phyloP scores from a whole-genome alignment of 2,797 vertebrate species.

The Argya squamiceps region DNA sequence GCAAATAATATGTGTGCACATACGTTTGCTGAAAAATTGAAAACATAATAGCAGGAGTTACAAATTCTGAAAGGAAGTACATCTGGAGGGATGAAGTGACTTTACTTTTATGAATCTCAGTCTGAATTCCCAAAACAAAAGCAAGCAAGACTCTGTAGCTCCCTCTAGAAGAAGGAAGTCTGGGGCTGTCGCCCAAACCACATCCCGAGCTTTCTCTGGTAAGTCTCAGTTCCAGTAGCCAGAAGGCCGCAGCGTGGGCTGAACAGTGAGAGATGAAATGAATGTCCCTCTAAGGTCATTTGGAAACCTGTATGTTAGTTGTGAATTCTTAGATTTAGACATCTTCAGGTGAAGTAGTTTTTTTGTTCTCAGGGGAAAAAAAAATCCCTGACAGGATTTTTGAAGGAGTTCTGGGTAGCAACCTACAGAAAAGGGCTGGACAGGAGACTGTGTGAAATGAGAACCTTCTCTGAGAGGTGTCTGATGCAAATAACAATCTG shows the following conservation, averaged over 20 bases:
- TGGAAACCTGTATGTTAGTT: neutral
- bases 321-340: rapidly evolving
- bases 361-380: neutral
- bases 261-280: neutral
- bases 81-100: neutral
- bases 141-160: neutral
- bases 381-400: neutral
- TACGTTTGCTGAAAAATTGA: neutral
- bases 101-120: neutral
- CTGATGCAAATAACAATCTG: neutral
- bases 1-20: neutral
- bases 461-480: neutral
- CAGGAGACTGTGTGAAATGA: neutral
- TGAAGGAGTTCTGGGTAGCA: neutral
- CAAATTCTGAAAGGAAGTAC: neutral
- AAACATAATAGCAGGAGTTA: neutral
- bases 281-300: neutral
- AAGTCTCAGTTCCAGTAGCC: neutral
- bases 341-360: neutral
- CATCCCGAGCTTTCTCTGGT: neutral
- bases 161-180: neutral
- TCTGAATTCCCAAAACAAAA: neutral
- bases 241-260: neutral
- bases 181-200: neutral
- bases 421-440: neutral